These are phyloP conservation scores for Onychostoma macrolepis DNA, from an alignment of 2,113 vertebrate genomes.

Conservation along the genomic window DNA sequence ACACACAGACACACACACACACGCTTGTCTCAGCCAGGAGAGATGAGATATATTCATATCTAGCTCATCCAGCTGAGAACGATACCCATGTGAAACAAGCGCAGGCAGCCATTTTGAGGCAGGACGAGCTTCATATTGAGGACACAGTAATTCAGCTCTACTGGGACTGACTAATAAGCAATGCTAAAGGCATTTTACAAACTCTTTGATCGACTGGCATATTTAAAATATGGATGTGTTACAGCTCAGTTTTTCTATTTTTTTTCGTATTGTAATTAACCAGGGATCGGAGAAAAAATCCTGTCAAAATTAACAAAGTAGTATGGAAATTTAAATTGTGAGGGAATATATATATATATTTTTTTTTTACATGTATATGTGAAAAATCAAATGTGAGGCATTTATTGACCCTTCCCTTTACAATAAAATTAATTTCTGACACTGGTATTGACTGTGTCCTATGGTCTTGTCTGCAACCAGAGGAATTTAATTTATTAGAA, in stretches of 20 bases:
- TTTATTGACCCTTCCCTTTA: neutral
- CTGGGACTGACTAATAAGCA: constrained; percentile 17
- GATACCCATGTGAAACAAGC: constrained; percentile 26
- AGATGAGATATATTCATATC: constrained; percentile 27
- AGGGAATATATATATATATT: too few relatives aligned
- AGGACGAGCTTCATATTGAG: constrained; percentile 7
- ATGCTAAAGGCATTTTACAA: constrained; percentile 14
- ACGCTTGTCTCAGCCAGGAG: neutral
- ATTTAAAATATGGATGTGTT: neutral
- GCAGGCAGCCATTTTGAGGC: constrained; percentile 42
- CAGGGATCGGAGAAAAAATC: neutral
- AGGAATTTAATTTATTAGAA: neutral
- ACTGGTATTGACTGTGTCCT: neutral
- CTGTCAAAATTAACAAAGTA: too few relatives aligned
- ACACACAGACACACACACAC: constrained; percentile 37
- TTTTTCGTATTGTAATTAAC: neutral
- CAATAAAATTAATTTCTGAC: neutral
- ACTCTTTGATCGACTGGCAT: neutral
- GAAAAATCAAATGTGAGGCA: neutral
- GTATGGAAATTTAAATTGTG: too few relatives aligned
- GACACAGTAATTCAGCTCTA: constrained; percentile 9
- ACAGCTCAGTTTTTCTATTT: neutral
- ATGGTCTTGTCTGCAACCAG: neutral
- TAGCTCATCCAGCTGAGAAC: constrained; percentile 27
- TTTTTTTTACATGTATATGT: too few relatives aligned